Conservation (phyloP, 2,888 invertebrate genomes). For the Podabrus alpinus region DNA sequence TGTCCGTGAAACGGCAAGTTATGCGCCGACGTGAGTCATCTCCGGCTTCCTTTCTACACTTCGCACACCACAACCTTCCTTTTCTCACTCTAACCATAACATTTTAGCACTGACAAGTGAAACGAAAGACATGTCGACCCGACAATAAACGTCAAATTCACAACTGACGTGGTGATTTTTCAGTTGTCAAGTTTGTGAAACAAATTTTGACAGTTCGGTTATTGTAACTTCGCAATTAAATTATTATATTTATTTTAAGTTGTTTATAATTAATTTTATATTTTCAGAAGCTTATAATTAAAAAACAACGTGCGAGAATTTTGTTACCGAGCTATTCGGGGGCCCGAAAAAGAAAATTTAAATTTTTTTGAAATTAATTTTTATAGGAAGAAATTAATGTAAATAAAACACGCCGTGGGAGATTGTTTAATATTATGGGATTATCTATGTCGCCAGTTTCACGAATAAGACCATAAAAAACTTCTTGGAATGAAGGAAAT, state of each 20-base stretch:
- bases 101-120: background rate
- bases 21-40: conserved; percentile 32
- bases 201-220: background rate
- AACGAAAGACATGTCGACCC: background rate
- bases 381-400: no score
- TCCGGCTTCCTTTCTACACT: background rate
- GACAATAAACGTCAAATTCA: background rate
- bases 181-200: background rate
- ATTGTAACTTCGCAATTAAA: no score
- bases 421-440: no score
- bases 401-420: no score
- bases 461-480: no score
- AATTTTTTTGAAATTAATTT: no score
- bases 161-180: background rate
- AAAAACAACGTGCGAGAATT: background rate
- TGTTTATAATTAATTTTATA: background rate
- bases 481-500: no score
- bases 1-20: conserved; percentile 25
- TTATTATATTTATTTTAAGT: background rate
- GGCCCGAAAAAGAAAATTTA: no score
- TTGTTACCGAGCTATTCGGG: background rate
- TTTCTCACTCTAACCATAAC: background rate
- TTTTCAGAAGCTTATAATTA: background rate
- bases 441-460: no score
- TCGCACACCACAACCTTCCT: background rate